These are phyloP conservation scores for Steinernema feltiae DNA, from an alignment of 1,140 invertebrate species.

Conservation along the genomic window DNA sequence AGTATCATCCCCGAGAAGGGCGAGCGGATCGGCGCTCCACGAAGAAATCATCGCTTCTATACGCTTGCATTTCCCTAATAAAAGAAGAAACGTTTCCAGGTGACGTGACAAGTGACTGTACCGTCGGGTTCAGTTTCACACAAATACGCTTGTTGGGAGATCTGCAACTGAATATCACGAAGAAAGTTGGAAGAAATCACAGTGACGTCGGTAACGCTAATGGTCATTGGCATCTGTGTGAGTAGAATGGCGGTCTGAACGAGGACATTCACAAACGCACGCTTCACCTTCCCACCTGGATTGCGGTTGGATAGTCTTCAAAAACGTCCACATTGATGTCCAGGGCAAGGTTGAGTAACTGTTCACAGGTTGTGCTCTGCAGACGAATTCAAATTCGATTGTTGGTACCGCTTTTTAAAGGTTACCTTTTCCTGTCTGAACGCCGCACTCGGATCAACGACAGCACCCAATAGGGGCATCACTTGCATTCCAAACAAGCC, in stretches of 20 bases:
- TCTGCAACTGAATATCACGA: not conserved
- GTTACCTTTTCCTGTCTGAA: not conserved
- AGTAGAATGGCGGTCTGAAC: not conserved
- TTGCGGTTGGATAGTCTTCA: not conserved
- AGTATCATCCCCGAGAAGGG: not conserved
- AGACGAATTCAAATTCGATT: not conserved
- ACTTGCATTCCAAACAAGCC: not conserved
- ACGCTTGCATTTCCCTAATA: not conserved
- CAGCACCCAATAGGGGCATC: not conserved
- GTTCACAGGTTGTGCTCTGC: not conserved
- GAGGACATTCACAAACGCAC: not conserved
- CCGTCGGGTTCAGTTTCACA: not conserved
- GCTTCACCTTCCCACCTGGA: not conserved
- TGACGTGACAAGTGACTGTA: not conserved
- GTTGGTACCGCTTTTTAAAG: not conserved
- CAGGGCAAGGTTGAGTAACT: constrained; percentile 1
- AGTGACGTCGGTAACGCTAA: not conserved
- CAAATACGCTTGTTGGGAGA: not conserved
- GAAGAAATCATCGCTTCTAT: not conserved
- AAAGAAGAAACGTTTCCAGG: not conserved
- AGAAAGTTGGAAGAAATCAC: not conserved
- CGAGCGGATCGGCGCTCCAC: not conserved
- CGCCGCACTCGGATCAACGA: not conserved
- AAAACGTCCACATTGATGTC: not conserved
- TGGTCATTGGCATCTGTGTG: not conserved